Evolutionary conservation across 2,113 vertebrate species (phyloP).

Genomic region (Panthera leo): DNA sequence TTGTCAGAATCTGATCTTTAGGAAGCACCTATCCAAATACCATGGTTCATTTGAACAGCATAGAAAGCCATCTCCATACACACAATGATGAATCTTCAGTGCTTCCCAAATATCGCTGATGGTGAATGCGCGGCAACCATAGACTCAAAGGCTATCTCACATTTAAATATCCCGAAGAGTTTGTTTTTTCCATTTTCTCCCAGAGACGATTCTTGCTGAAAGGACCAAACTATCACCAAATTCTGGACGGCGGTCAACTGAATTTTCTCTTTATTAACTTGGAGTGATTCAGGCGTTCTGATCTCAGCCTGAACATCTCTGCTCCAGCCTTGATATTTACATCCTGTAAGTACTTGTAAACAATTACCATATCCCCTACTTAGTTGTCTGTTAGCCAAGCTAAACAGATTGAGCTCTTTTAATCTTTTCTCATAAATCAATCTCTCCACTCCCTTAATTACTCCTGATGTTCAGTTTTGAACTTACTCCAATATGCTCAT

Average conservation of each 20-base stretch:
- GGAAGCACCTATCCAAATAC: background rate
- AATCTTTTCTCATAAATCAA: slow-evolving; percentile 81
- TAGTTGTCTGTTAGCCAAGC: slow-evolving; percentile 76
- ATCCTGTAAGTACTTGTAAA: slow-evolving; percentile 81
- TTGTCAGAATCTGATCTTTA: background rate
- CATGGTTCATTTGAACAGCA: background rate
- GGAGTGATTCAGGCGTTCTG: slow-evolving; percentile 65
- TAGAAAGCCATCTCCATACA: background rate
- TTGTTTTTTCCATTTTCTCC: slow-evolving; percentile 53
- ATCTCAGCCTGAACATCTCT: slow-evolving; percentile 65
- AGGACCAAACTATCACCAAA: slow-evolving; percentile 23
- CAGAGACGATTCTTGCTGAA: slow-evolving; percentile 49
- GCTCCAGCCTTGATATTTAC: slow-evolving; percentile 74
- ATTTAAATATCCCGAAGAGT: slow-evolving; percentile 43
- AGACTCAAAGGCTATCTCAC: background rate
- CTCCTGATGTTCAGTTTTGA: slow-evolving; percentile 83
- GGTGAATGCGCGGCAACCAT: background rate
- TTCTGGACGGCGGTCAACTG: slow-evolving; percentile 67
- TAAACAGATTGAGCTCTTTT: slow-evolving; percentile 80
- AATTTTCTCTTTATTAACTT: slow-evolving; percentile 77
- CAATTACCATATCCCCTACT: slow-evolving; percentile 78
- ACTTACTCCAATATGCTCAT: slow-evolving; percentile 74
- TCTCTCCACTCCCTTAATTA: slow-evolving; percentile 82
- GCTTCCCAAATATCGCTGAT: background rate
- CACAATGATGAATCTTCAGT: background rate